phyloP scores from a whole-genome alignment of 2,113 vertebrate genomes.

The Monarcha castaneiventris region DNA sequence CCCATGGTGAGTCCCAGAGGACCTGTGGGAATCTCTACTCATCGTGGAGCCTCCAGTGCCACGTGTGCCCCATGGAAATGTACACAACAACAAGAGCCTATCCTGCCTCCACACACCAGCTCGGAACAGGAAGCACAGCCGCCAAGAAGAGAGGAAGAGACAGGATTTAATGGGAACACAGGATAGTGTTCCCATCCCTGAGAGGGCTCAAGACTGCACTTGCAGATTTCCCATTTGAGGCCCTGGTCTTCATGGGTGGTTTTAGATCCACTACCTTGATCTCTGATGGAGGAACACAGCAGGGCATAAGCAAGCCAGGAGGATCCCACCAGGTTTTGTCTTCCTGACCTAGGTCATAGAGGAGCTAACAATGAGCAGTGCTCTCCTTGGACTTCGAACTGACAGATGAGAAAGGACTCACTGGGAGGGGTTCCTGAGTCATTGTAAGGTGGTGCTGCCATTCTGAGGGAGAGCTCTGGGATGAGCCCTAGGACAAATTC shows the following conservation, averaged over 20 bases:
- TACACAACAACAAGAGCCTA: not conserved
- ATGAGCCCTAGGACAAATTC: not conserved
- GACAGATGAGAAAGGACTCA: not conserved
- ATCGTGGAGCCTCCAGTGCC: not conserved
- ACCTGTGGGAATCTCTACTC: not conserved
- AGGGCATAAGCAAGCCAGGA: not conserved
- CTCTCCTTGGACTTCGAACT: not conserved
- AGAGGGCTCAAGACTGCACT: not conserved
- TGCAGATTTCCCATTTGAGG: not conserved
- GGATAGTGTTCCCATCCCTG: not conserved
- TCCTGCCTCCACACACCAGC: not conserved
- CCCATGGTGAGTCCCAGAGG: not conserved
- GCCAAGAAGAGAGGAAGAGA: not conserved
- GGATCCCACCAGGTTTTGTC: accelerated
- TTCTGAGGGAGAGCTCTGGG: not conserved
- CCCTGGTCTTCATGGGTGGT: not conserved
- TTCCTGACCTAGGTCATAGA: not conserved
- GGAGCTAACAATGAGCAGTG: not conserved
- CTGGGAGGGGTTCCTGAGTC: not conserved
- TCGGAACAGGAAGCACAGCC: accelerated
- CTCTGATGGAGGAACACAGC: not conserved
- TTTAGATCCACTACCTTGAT: not conserved
- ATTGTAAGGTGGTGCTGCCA: not conserved
- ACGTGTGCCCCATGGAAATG: accelerated
- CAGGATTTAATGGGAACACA: not conserved